Base-by-base conservation (phyloP, 2,888 invertebrate genomes). In the Tenodera sinensis region DNA sequence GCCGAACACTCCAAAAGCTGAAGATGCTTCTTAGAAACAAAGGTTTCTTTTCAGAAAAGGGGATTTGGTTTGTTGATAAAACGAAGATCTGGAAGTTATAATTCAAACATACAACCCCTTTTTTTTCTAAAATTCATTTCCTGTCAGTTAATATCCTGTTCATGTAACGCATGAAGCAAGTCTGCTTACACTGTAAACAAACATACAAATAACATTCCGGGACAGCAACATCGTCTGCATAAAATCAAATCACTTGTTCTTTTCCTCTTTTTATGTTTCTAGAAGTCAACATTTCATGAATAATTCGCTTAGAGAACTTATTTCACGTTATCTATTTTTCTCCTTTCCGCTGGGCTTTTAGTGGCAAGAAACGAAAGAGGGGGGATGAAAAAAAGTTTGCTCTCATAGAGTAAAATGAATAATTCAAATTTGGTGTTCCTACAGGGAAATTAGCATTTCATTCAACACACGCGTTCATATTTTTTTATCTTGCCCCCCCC, bases 301-400 rank as follows among this genome's bases (percentile, higher is more conserved):
- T 87, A 87, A 87, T 87, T 87, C 87, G 87, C 42, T 87, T 87
- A 87, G 82, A 87, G 82, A 87, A 87, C 34, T 87, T 87, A 87
- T 87, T 87, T 87, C 82, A 12, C 71, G 25, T 81, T 86, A 71
- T 71, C 54, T 71, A 71, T 71, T 71, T 71, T 71, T 71, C 54
- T 71, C 54, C 54, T 71, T 71, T 71, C 20, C 54, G 54, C 25
- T 14, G 54, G 54, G 20, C 54, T 71, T 71, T 71, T 71, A 71
- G 54, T 71, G 54, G 25, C 54, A 71, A 71, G 54, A 71, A 71
- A 71, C 25, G 54, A 25, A 71, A 71, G 54, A 71, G 20, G 54
- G 30, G 25, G 42, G 12, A 14, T 14, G 3, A 25, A 83, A 83
- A 83, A 87, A 83, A 87, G 87, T 87, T 71, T 82, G 83, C 87